Evolutionary conservation across 2,888 invertebrate genomes (phyloP).

Genomic region (Tenthredo distinguenda): DNA sequence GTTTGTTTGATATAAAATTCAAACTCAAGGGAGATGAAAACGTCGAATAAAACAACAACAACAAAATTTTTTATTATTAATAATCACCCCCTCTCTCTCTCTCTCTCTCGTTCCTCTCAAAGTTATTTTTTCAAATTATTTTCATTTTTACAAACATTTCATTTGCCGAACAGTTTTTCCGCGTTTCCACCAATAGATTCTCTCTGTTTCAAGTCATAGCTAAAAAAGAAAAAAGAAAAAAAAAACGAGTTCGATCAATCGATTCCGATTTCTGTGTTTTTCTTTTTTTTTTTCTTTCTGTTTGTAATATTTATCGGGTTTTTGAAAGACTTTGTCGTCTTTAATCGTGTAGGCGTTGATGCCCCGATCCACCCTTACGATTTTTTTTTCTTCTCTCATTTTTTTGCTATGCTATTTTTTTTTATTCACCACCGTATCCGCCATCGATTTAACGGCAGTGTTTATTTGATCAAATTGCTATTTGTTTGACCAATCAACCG

Average conservation of each 20-base stretch:
- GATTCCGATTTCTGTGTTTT: neutral
- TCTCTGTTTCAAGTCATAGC: neutral
- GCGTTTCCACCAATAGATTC: conserved; percentile 6
- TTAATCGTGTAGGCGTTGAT: neutral
- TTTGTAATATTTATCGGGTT: neutral
- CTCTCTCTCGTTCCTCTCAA: neutral
- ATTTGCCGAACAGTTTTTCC: neutral
- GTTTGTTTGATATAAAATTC: neutral
- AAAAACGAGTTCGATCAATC: neutral
- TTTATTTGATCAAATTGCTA: conserved; percentile 46
- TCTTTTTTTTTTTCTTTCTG: neutral
- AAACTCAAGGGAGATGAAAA: neutral
- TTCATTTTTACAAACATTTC: neutral
- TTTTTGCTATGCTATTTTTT: neutral
- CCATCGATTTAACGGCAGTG: conserved; percentile 14
- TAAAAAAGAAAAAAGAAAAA: neutral
- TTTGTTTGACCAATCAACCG: conserved; percentile 46
- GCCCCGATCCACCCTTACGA: neutral
- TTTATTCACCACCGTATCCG: neutral
- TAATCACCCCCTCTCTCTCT: neutral
- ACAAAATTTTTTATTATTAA: neutral
- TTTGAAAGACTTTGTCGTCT: neutral
- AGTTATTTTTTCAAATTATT: neutral
- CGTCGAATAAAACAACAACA: neutral
- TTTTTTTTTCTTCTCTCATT: neutral